Percentiles rank a stretch among this genome's conserved stretches.
These are phyloP conservation scores for Drosophila planitibia DNA, from an alignment of 2,888 invertebrate species.

Conservation along the genomic window DNA sequence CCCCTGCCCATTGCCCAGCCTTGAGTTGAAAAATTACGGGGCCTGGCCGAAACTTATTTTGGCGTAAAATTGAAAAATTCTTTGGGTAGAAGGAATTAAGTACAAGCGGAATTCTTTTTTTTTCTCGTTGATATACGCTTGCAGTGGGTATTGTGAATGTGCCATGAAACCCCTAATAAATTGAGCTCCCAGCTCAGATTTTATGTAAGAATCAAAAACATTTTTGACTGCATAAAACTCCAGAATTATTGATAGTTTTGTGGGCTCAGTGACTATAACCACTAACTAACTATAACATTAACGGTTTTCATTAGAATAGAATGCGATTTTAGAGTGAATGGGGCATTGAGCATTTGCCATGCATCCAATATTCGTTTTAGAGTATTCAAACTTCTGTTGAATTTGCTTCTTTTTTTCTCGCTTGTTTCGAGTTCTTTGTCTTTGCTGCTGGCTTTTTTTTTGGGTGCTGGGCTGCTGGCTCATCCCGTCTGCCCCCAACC, in stretches of 20 bases:
- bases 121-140: neutral
- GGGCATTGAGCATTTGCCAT: too few relatives aligned
- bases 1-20: conserved; percentile 7
- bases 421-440: conserved; percentile 8
- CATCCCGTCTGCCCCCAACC: neutral
- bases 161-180: neutral
- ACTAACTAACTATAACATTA: neutral
- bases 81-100: conserved; percentile 74
- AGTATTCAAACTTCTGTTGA: conserved; percentile 13
- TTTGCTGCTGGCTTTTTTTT: conserved; percentile 9
- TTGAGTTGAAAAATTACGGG: conserved; percentile 76
- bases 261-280: neutral
- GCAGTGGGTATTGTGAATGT: neutral
- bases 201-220: neutral
- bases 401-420: neutral
- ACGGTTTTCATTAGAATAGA: neutral
- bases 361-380: neutral
- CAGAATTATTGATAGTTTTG: neutral
- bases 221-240: neutral
- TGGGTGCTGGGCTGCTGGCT: neutral
- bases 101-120: conserved; percentile 59
- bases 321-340: neutral
- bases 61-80: conserved; percentile 85
- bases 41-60: conserved; percentile 82
- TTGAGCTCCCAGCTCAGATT: neutral